Base-by-base conservation (phyloP, 2,113 vertebrate species). In the Haemorhous mexicanus region DNA sequence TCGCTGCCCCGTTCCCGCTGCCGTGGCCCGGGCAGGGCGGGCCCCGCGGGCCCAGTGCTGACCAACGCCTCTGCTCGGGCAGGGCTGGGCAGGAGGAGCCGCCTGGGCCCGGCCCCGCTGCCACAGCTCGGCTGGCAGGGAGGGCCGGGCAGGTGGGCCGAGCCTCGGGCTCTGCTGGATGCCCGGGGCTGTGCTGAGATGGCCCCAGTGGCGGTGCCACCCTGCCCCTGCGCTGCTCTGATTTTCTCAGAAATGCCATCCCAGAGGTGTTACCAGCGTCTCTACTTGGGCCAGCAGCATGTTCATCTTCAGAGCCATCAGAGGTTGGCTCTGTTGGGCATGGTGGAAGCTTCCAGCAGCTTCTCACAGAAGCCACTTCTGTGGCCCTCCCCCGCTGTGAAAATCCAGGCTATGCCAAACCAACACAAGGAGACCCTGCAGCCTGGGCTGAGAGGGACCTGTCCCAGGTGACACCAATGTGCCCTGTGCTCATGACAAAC, bases 221-320 rank as follows among this genome's bases (percentile, higher is more conserved):
- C 11, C 52, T 53, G 9, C 2, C 6, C 10, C 3, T 21, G 13
- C 4, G 2, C 67, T 16, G 14, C 1, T 32, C 30, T 22, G 19
- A 9, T 39, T 30, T 13, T 52, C 27, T 30, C 4, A 39, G 11
- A 11, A 32, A 9, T 32, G 49, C 6, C 11, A 32, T 52, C 68
- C 13, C 21, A 24, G 8, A 53, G 49, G 35, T 4, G 2, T 41
- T 32, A 23, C 27, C 68, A 41, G 2, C 37, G 11, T 24, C 28
- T 41, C 20, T 32, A 2, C 8, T 2, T 24, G 37, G 11, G 21
- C 49, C 37, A 32, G 68, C 68, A 41, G 37, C 33, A 68, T 6
- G 17, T 27, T 24, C 66, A 16, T 16, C 46, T 21, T 16, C 46
- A 69, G 46, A 28, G n/a, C 26, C n/a, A 50, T 21, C 46, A 69